Percentiles rank a stretch among this genome's conserved stretches.
Conservation (phyloP, 2,888 invertebrate species). For the Drosophila nigritarsus region DNA sequence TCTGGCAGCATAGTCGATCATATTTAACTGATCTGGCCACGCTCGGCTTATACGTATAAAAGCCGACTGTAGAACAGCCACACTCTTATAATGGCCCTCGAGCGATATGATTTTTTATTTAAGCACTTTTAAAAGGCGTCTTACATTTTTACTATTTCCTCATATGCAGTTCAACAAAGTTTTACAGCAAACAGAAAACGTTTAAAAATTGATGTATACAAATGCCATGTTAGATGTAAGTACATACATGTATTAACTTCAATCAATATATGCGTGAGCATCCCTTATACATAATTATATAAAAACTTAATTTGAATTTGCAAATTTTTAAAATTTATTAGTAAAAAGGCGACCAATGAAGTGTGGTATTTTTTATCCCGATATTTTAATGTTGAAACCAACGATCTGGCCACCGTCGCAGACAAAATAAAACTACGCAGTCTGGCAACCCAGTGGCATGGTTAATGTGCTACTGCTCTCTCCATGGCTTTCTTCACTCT, state of each 20-base stretch:
- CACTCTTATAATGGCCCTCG: not conserved
- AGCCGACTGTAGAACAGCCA: not conserved
- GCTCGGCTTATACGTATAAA: not conserved
- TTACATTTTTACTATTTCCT: not conserved
- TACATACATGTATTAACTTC: not conserved
- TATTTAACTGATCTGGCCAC: slow-evolving; percentile 16
- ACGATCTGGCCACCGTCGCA: not conserved
- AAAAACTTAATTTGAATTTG: not conserved
- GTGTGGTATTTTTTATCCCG: not conserved
- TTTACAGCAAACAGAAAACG: not conserved
- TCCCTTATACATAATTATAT: not conserved
- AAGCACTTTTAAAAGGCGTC: not conserved
- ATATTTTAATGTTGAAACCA: not conserved
- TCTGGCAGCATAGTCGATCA: not conserved
- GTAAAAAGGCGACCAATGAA: not conserved
- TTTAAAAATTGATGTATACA: not conserved
- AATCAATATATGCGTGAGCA: not conserved
- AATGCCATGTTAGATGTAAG: not conserved
- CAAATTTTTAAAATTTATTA: not conserved
- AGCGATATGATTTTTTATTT: not conserved
- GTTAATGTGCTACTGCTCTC: slow-evolving; percentile 61
- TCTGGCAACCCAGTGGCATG: slow-evolving; percentile 39
- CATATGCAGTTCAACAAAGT: not conserved
- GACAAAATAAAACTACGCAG: not conserved
- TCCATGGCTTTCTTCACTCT: slow-evolving; percentile 61